Evolutionary conservation across 2,888 invertebrate species (phyloP).

Genomic region (Polymixis lichenea): DNA sequence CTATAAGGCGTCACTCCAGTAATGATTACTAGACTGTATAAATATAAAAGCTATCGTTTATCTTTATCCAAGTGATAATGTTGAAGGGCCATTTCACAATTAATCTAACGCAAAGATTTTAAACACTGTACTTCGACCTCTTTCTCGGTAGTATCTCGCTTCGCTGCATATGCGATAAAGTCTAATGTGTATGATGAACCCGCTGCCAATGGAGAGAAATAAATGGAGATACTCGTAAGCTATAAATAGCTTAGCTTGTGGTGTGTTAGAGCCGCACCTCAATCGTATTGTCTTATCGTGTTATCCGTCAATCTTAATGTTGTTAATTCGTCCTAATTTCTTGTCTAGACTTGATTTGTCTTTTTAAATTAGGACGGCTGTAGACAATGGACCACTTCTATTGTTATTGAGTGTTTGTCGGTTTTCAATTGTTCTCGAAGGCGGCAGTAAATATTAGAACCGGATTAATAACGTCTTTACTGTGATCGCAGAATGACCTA

Average conservation of each 20-base stretch:
- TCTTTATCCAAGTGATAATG: constrained; percentile 17
- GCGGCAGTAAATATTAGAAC: constrained; percentile 31
- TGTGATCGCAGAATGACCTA: constrained; percentile 10
- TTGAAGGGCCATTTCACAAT: constrained; percentile 23
- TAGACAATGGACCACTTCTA: constrained; percentile 56
- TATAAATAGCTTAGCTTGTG: constrained; percentile 56
- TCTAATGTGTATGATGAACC: constrained; percentile 52
- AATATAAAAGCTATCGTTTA: not conserved
- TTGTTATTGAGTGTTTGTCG: constrained; percentile 56
- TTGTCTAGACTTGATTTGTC: constrained; percentile 69
- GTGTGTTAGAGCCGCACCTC: constrained; percentile 42
- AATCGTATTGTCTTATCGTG: constrained; percentile 53
- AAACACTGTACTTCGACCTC: constrained; percentile 22
- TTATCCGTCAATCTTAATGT: constrained; percentile 66
- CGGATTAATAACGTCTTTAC: constrained; percentile 15
- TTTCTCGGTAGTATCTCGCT: constrained; percentile 31
- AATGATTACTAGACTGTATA: not conserved
- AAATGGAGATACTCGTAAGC: constrained; percentile 37
- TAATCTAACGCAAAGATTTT: constrained; percentile 27
- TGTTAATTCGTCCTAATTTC: constrained; percentile 65
- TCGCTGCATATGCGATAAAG: constrained; percentile 44
- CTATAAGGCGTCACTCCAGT: constrained; percentile 37
- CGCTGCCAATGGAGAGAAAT: constrained; percentile 42
- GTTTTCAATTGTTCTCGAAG: constrained; percentile 49
- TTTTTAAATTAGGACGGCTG: constrained; percentile 56